phyloP scores from a whole-genome alignment of 2,113 vertebrate species.

The Siphamia tubifer region DNA sequence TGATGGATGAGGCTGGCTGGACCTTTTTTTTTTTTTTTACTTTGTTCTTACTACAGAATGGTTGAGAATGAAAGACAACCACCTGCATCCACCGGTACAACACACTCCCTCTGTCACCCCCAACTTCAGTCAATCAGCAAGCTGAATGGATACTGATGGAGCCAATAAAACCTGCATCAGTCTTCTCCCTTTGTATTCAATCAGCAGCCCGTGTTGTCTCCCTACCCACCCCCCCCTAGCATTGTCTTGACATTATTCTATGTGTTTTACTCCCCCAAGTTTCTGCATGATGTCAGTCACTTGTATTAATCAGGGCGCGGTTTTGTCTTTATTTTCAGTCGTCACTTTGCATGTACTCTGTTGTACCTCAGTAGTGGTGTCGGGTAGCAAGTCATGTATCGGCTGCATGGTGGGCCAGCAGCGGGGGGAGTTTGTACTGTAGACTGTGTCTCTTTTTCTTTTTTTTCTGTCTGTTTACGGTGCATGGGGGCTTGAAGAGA shows the following conservation, averaged over 20 bases:
- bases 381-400: slow-evolving; percentile 28
- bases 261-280: slow-evolving; percentile 20
- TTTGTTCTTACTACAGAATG: slow-evolving; percentile 50
- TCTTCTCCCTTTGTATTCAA: slow-evolving; percentile 24
- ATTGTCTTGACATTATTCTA: slow-evolving; percentile 28
- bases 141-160: slow-evolving; percentile 67
- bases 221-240: slow-evolving; percentile 7
- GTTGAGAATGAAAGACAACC: slow-evolving; percentile 55
- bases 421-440: slow-evolving; percentile 8
- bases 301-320: slow-evolving; percentile 10
- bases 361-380: slow-evolving; percentile 43
- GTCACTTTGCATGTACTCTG: slow-evolving; percentile 61
- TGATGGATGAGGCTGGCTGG: slow-evolving; percentile 61
- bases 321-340: slow-evolving; percentile 25
- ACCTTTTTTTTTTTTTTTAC: slow-evolving; percentile 15
- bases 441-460: slow-evolving; percentile 37
- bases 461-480: slow-evolving; percentile 54
- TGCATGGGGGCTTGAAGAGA: slow-evolving; percentile 71
- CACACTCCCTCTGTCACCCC: slow-evolving; percentile 34
- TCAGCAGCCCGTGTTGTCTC: slow-evolving; percentile 26
- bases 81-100: slow-evolving; percentile 60
- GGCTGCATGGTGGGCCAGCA: slow-evolving; percentile 59
- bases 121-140: slow-evolving; percentile 75
- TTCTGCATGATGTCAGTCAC: slow-evolving; percentile 55
- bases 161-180: slow-evolving; percentile 51